These are phyloP conservation scores for Ancistrus triradiatus DNA, from an alignment of 2,113 vertebrate species.

Conservation along the genomic window DNA sequence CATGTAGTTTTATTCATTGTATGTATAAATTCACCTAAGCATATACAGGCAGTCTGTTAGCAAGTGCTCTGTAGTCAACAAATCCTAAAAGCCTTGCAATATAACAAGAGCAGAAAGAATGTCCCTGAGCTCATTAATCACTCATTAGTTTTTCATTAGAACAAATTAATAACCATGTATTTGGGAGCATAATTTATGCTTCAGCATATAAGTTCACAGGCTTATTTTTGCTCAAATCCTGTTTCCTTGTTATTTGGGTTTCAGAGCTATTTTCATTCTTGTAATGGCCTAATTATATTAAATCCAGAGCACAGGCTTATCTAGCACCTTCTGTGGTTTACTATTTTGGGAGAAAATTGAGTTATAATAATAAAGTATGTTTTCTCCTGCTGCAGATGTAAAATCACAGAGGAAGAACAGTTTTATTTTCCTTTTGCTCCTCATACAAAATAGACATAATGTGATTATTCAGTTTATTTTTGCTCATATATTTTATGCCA, in stretches of 20 bases:
- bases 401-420: conserved; percentile 1
- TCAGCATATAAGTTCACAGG: not conserved
- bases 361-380: not conserved
- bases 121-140: not conserved
- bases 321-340: conserved; percentile 8
- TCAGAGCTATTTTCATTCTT: conserved; percentile 8
- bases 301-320: not conserved
- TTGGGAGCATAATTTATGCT: conserved; percentile 7
- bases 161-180: conserved; percentile 11
- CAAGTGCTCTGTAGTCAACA: no score
- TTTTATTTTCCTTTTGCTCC: conserved; percentile 4
- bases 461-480: not conserved
- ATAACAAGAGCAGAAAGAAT: not conserved
- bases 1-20: no score
- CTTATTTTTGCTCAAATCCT: conserved; percentile 11
- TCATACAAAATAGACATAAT: conserved; percentile 4
- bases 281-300: conserved; percentile 9
- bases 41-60: no score
- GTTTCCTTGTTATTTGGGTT: not conserved
- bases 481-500: no score
- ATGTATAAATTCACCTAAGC: no score
- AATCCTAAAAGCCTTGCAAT: no score
- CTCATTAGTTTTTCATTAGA: conserved; percentile 13
- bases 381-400: not conserved
- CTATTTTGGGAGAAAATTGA: not conserved